These are phyloP conservation scores for Argyra leucocephala DNA, from an alignment of 2,888 invertebrate species.

Conservation along the genomic window DNA sequence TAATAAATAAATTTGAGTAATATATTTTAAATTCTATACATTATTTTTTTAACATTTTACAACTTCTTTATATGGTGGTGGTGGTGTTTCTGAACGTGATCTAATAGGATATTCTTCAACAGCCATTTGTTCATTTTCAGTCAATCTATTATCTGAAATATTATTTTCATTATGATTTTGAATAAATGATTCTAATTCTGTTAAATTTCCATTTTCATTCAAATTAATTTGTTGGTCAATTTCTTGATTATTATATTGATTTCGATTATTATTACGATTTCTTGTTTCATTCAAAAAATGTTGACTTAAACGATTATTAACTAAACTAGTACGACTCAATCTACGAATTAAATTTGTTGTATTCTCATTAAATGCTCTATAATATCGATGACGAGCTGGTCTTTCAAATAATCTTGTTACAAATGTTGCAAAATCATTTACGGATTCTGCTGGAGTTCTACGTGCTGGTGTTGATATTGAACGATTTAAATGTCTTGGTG, in stretches of 20 bases:
- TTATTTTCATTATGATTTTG: background rate
- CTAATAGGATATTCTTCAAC: constrained; percentile 11
- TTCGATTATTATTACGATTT: constrained; percentile 20
- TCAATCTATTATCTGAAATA: constrained; percentile 8
- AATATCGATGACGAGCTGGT: constrained; percentile 38
- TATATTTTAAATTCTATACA: too few relatives aligned
- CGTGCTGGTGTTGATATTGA: constrained; percentile 19
- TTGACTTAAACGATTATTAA: constrained; percentile 33
- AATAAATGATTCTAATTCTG: background rate
- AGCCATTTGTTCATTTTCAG: background rate
- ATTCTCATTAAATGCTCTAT: constrained; percentile 38
- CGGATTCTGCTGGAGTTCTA: constrained; percentile 13
- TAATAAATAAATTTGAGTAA: too few relatives aligned
- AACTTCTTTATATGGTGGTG: constrained; percentile 37
- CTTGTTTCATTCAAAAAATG: constrained; percentile 23
- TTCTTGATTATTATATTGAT: constrained; percentile 18
- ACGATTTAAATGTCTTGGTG: constrained; percentile 16
- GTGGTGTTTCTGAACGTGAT: constrained; percentile 37
- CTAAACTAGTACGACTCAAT: constrained; percentile 39
- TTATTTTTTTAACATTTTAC: constrained; percentile 11
- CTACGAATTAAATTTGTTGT: constrained; percentile 40
- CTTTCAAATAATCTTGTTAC: constrained; percentile 38
- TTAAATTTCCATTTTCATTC: background rate
- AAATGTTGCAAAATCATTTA: constrained; percentile 31
- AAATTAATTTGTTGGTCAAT: constrained; percentile 14